These are phyloP conservation scores for Hypotaenidia okinawae DNA, from an alignment of 2,797 vertebrate genomes.

Conservation along the genomic window DNA sequence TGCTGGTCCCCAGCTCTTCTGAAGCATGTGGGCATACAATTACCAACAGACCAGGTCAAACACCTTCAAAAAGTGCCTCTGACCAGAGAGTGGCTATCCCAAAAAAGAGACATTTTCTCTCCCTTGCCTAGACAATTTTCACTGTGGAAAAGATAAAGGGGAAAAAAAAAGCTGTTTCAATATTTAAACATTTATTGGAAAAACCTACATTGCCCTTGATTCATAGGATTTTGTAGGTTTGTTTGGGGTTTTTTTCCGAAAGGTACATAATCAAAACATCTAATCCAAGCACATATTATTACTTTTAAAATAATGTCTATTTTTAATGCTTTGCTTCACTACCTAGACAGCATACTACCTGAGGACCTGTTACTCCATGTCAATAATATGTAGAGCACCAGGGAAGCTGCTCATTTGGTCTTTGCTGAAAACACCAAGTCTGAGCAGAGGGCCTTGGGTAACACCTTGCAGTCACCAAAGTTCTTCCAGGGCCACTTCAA, in stretches of 20 bases:
- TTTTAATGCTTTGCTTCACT: background rate
- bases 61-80: background rate
- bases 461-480: background rate
- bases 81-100: background rate
- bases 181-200: background rate
- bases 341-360: background rate
- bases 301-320: background rate
- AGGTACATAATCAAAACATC: background rate
- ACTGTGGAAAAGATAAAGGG: background rate
- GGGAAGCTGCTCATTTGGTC: background rate
- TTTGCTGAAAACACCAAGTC: background rate
- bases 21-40: background rate
- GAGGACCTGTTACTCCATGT: background rate
- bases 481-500: background rate
- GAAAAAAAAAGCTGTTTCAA: background rate
- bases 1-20: background rate
- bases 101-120: background rate
- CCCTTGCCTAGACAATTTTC: background rate
- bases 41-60: background rate
- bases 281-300: background rate
- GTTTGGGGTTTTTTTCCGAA: background rate
- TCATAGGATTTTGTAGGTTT: background rate
- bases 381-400: fast-evolving
- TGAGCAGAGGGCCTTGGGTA: background rate
- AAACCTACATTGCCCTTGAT: background rate